Evolutionary conservation across 2,888 invertebrate species (phyloP).

Genomic region (Ochlodes sylvanus): DNA sequence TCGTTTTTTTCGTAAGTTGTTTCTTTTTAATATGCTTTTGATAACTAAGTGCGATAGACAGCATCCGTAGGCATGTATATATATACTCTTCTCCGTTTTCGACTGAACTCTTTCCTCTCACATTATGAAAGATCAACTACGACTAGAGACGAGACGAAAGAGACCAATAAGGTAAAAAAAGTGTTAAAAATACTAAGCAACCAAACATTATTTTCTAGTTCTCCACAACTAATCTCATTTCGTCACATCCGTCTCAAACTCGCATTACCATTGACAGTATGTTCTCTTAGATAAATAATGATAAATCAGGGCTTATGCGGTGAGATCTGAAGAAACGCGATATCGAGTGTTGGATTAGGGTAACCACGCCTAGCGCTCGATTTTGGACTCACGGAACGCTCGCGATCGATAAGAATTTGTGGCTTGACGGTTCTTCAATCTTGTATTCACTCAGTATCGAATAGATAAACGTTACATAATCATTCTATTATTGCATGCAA

Average conservation of each 20-base stretch:
- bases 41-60: too few relatives aligned
- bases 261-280: constrained; percentile 61
- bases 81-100: too few relatives aligned
- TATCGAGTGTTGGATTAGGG: constrained; percentile 44
- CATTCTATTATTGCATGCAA: neutral
- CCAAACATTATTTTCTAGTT: constrained; percentile 12
- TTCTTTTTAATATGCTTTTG: too few relatives aligned
- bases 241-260: constrained; percentile 54
- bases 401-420: constrained; percentile 21
- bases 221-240: constrained; percentile 40
- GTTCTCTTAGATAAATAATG: constrained; percentile 58
- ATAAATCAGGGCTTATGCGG: constrained; percentile 72
- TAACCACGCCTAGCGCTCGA: constrained; percentile 43
- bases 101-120: too few relatives aligned
- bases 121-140: too few relatives aligned
- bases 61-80: too few relatives aligned
- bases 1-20: too few relatives aligned
- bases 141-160: too few relatives aligned
- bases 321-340: constrained; percentile 55
- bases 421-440: constrained; percentile 28
- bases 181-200: neutral
- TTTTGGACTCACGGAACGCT: constrained; percentile 17
- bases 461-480: constrained; percentile 19
- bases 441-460: neutral
- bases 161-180: too few relatives aligned